Evolutionary conservation across 35 echinoderm and acorn worm species (phyloP).

Genomic region (Amphiura filiformis): DNA sequence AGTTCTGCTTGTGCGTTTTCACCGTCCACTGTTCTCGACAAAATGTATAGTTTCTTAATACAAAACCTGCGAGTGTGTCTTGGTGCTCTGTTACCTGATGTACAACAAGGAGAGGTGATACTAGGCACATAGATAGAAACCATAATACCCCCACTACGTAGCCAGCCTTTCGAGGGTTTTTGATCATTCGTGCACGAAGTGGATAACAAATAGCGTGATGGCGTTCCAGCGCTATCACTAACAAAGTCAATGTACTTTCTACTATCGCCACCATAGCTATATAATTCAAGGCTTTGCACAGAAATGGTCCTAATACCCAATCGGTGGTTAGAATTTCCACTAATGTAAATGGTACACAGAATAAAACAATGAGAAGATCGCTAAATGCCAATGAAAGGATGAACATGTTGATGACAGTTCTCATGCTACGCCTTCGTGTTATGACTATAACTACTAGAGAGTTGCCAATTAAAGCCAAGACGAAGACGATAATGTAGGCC

Average conservation of each 20-base stretch:
- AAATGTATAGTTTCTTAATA: conserved; percentile 46
- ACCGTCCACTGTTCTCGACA: conserved; percentile 63
- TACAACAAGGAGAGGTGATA: conserved; percentile 66
- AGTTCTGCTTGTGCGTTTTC: conserved; percentile 51
- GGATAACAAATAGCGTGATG: conserved; percentile 88
- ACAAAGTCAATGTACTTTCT: conserved; percentile 70
- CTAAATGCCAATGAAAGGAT: conserved; percentile 71
- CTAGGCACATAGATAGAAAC: conserved; percentile 48
- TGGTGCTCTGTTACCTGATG: conserved; percentile 10
- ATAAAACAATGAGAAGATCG: conserved; percentile 70
- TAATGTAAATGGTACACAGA: conserved; percentile 86
- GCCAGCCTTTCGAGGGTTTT: conserved; percentile 63
- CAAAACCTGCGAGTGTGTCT: conserved; percentile 30
- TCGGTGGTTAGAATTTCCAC: conserved; percentile 65
- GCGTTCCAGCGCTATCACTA: conserved; percentile 75
- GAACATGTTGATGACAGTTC: conserved; percentile 81
- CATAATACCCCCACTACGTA: conserved; percentile 49
- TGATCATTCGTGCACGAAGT: conserved; percentile 58
- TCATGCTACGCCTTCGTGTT: conserved; percentile 61
- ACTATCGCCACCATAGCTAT: conserved; percentile 66
- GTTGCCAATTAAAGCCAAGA: conserved; percentile 73
- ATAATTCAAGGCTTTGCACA: conserved; percentile 83
- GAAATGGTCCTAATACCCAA: conserved; percentile 82
- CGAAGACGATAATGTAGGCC: conserved; percentile 56
- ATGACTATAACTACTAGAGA: conserved; percentile 63